Conservation (phyloP, 2,113 vertebrate species). For the Macquaria australasica region DNA sequence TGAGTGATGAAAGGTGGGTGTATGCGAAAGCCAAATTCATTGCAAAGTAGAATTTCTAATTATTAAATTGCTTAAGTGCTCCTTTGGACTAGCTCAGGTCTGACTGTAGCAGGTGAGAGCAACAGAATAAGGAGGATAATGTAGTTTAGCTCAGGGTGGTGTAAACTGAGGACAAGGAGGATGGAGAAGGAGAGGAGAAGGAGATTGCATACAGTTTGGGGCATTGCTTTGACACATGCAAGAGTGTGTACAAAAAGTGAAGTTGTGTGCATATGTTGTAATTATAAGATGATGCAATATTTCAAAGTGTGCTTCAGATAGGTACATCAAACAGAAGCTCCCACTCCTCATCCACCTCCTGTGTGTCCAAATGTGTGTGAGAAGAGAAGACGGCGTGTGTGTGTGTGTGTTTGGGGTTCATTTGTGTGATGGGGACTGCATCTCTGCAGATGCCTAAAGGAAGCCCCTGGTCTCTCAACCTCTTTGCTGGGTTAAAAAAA, state of each 20-base stretch:
- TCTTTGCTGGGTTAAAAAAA: slow-evolving; percentile 53
- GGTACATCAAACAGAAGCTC: not conserved
- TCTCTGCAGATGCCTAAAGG: slow-evolving; percentile 55
- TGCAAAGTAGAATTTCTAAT: slow-evolving; percentile 49
- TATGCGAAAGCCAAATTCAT: slow-evolving; percentile 45
- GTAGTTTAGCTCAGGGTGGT: slow-evolving; percentile 24
- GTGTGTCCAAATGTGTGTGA: slow-evolving; percentile 9
- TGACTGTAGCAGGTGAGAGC: slow-evolving; percentile 33
- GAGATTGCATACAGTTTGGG: slow-evolving; percentile 25
- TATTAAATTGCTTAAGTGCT: slow-evolving; percentile 66
- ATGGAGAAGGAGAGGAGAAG: not conserved
- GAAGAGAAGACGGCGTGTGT: not conserved
- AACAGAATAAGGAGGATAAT: slow-evolving; percentile 38
- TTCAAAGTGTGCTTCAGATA: slow-evolving; percentile 12
- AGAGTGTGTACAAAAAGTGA: slow-evolving; percentile 28
- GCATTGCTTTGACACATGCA: slow-evolving; percentile 30
- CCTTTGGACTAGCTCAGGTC: slow-evolving; percentile 32
- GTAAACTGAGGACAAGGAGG: slow-evolving; percentile 56
- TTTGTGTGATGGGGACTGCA: slow-evolving; percentile 38
- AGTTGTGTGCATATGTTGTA: not conserved
- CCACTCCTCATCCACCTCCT: not conserved
- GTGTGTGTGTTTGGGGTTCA: slow-evolving; percentile 10
- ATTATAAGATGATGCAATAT: slow-evolving; percentile 26
- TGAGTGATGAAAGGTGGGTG: slow-evolving; percentile 27
- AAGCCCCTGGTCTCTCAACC: slow-evolving; percentile 42